Evolutionary conservation across 2,888 invertebrate genomes (phyloP).

Genomic region (Dastarcus helophoroides): DNA sequence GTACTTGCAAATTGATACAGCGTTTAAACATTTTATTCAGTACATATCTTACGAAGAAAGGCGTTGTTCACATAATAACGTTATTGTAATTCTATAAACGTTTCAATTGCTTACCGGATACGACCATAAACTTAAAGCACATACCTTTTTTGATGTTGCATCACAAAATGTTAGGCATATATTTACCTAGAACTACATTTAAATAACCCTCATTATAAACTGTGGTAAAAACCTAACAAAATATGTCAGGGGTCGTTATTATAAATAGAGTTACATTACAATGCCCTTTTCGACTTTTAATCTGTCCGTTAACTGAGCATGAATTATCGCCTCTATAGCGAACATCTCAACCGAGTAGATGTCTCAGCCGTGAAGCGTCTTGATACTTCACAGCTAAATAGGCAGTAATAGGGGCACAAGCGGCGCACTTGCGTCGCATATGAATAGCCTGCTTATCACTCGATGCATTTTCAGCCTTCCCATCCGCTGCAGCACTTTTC

Average conservation of each 20-base stretch:
- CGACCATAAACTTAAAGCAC: too few species aligned
- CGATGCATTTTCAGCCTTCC: too few species aligned
- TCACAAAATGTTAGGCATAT: too few species aligned
- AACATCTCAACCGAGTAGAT: too few species aligned
- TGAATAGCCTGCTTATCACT: conserved; percentile 12
- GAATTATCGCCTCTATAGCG: too few species aligned
- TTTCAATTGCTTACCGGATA: conserved; percentile 21
- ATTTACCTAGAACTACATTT: too few species aligned
- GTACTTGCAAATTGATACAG: conserved; percentile 2
- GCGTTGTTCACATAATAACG: conserved; percentile 30
- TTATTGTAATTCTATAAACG: conserved; percentile 17
- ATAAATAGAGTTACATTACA: conserved; percentile 14
- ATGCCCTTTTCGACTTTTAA: conserved; percentile 15
- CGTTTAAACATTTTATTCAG: conserved; percentile 4
- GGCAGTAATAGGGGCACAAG: conserved; percentile 27
- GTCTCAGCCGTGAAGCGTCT: too few species aligned
- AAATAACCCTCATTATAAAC: too few species aligned
- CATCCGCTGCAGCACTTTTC: too few species aligned
- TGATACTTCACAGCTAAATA: conserved; percentile 26
- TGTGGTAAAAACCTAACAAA: too few species aligned
- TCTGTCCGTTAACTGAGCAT: conserved; percentile 17
- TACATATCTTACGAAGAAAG: conserved; percentile 4
- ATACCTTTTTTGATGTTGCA: too few species aligned
- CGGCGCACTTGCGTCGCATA: conserved; percentile 11
- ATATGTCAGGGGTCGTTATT: too few species aligned